phyloP scores from a whole-genome alignment of 2,113 vertebrate genomes.

The Nothoprocta perdicaria region DNA sequence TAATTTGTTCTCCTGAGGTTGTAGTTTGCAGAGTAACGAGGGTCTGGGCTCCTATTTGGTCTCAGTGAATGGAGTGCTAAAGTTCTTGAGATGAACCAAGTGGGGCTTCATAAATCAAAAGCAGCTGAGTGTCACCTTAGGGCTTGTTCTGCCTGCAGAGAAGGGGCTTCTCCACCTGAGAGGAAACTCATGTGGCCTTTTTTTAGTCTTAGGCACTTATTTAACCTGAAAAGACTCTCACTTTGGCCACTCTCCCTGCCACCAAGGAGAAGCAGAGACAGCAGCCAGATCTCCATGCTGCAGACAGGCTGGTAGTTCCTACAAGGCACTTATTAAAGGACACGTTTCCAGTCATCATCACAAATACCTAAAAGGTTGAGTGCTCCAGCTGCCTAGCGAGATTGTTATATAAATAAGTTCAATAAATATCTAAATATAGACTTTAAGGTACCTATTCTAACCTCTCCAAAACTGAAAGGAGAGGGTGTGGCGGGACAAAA shows the following conservation, averaged over 20 bases:
- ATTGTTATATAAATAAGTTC: background rate
- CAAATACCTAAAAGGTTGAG: background rate
- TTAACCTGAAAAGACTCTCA: background rate
- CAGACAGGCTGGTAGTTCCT: background rate
- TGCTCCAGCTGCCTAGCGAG: background rate
- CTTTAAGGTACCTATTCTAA: background rate
- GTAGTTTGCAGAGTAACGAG: background rate
- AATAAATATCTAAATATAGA: background rate
- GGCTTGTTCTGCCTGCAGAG: background rate
- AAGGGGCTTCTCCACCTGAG: fast-evolving
- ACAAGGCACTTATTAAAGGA: background rate
- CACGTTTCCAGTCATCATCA: background rate
- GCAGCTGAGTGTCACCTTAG: background rate
- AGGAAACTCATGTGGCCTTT: background rate
- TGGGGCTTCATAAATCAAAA: background rate
- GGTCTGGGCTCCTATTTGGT: background rate
- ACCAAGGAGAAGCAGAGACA: background rate
- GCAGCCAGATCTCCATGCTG: background rate
- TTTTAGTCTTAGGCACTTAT: background rate
- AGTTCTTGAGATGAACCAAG: background rate
- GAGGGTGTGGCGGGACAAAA: background rate
- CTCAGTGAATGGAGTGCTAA: background rate
- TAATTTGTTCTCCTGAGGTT: background rate
- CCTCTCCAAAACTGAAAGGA: background rate
- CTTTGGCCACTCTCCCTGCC: background rate